phyloP scores from a whole-genome alignment of 2,797 vertebrate genomes.

The Dromococcyx pavoninus region DNA sequence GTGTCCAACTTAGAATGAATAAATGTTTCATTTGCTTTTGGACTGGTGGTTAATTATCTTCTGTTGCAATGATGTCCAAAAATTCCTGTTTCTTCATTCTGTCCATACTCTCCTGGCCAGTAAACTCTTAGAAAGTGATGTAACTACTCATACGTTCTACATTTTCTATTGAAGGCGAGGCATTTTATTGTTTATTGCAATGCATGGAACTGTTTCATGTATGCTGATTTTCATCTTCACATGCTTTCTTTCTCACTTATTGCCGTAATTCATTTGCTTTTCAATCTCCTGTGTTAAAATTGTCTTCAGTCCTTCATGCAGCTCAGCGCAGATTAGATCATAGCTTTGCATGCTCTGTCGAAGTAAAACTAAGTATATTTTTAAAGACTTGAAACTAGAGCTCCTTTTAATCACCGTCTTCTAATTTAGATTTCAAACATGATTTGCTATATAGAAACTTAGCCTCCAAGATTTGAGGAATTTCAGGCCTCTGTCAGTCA shows the following conservation, averaged over 20 bases:
- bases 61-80: background rate
- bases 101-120: background rate
- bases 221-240: background rate
- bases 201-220: background rate
- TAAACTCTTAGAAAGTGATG: background rate
- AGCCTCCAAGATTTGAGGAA: background rate
- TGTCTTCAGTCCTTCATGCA: no score
- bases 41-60: conserved; percentile 21
- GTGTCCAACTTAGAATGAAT: background rate
- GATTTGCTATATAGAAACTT: background rate
- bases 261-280: background rate
- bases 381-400: background rate
- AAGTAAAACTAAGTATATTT: background rate
- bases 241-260: background rate
- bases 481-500: background rate
- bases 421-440: background rate
- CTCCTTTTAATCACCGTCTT: background rate
- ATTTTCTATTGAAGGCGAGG: background rate
- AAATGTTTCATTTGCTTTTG: conserved; percentile 6
- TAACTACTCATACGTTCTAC: background rate
- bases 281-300: background rate
- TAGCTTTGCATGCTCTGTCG: background rate
- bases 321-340: no score
- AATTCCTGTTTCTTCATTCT: background rate
- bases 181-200: background rate